These are phyloP conservation scores for Hetaerina americana DNA, from an alignment of 1,140 invertebrate species.

Conservation along the genomic window DNA sequence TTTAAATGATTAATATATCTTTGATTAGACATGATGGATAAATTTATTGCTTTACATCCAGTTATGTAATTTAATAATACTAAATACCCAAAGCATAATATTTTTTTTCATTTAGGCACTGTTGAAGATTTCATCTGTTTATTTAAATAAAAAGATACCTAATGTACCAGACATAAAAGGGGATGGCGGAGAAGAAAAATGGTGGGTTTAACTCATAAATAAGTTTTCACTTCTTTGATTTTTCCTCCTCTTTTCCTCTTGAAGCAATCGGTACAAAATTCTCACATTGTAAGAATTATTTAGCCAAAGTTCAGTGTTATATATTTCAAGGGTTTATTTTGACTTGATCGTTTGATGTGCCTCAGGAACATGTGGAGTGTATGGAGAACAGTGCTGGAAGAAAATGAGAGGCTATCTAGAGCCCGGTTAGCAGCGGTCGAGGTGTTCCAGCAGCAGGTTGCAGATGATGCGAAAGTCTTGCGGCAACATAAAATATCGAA, in stretches of 20 bases:
- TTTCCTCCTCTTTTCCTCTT: too few species aligned
- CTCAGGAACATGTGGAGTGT: slow-evolving; percentile 91
- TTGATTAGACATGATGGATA: too few species aligned
- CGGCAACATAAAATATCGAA: slow-evolving; percentile 70
- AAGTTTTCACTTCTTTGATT: too few species aligned
- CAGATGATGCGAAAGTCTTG: slow-evolving; percentile 79
- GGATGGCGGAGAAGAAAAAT: slow-evolving; percentile 78
- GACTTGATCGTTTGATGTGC: too few species aligned
- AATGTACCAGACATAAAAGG: slow-evolving; percentile 78
- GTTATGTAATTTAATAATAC: too few species aligned
- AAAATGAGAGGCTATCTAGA: slow-evolving; percentile 85
- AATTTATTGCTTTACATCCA: too few species aligned
- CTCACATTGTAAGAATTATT: too few species aligned
- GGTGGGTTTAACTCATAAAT: slow-evolving; percentile 54
- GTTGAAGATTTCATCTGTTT: slow-evolving; percentile 77
- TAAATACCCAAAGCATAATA: too few species aligned
- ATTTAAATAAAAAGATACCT: slow-evolving; percentile 83
- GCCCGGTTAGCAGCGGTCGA: slow-evolving; percentile 82
- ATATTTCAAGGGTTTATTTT: too few species aligned
- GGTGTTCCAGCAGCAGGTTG: slow-evolving; percentile 85
- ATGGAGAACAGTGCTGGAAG: slow-evolving; percentile 86
- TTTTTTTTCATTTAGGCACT: slow-evolving; percentile 64
- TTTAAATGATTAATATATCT: slow-evolving; percentile 9
- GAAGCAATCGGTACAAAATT: too few species aligned
- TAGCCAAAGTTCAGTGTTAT: too few species aligned